phyloP scores from a whole-genome alignment of 2,797 vertebrate species.

The Rachycentron canadum region DNA sequence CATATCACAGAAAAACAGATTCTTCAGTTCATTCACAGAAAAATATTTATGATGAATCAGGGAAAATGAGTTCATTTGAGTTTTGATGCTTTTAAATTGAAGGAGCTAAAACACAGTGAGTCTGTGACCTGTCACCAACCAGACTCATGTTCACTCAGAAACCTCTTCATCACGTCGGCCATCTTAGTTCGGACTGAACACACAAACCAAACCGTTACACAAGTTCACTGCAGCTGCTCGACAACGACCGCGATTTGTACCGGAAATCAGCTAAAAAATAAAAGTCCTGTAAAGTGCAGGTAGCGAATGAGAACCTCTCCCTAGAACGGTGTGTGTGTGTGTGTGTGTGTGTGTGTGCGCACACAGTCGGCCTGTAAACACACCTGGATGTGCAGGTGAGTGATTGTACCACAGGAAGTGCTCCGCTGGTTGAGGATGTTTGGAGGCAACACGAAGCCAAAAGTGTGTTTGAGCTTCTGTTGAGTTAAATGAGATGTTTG shows the following conservation, averaged over 20 bases:
- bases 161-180: not conserved
- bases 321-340: not conserved
- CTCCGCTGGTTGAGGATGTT: constrained; percentile 12
- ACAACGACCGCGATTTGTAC: constrained; percentile 54
- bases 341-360: not conserved
- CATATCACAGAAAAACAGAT: no score
- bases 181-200: not conserved
- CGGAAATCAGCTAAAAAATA: constrained; percentile 53
- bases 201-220: constrained; percentile 27
- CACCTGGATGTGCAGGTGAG: constrained; percentile 21
- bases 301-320: constrained; percentile 75
- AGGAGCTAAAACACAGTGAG: not conserved
- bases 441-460: constrained; percentile 32
- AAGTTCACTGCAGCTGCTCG: constrained; percentile 50
- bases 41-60: not conserved
- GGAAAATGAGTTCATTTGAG: not conserved
- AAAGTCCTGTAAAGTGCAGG: constrained; percentile 83
- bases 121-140: not conserved
- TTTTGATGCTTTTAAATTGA: not conserved
- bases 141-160: constrained; percentile 2
- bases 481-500: not conserved
- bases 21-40: no score
- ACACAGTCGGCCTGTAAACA: not conserved
- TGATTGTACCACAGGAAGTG: constrained; percentile 60
- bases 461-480: constrained; percentile 2